Evolutionary conservation across 2,797 vertebrate genomes (phyloP).

Genomic region (Eupleurogrammus muticus): DNA sequence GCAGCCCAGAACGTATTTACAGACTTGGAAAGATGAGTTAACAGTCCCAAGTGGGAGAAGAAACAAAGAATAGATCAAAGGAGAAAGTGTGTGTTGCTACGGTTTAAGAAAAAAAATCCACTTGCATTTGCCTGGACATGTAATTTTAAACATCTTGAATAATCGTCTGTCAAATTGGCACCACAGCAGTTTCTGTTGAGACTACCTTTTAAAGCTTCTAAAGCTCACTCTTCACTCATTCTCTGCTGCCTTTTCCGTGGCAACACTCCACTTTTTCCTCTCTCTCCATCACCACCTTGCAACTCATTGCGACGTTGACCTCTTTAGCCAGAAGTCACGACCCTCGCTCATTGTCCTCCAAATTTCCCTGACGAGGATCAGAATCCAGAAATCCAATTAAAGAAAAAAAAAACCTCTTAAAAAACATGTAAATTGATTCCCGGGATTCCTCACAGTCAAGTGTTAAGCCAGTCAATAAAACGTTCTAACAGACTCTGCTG

Average conservation of each 20-base stretch:
- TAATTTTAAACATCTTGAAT: constrained; percentile 43
- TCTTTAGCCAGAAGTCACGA: constrained; percentile 68
- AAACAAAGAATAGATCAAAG: constrained; percentile 55
- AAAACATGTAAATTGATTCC: constrained; percentile 55
- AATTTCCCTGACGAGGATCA: constrained; percentile 56
- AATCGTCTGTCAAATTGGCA: constrained; percentile 48
- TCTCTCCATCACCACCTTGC: constrained; percentile 67
- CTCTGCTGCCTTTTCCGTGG: constrained; percentile 56
- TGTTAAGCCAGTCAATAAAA: constrained; percentile 70
- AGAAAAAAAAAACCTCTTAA: constrained; percentile 40
- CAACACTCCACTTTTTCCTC: constrained; percentile 65
- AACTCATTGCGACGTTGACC: constrained; percentile 80
- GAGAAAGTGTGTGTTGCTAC: constrained; percentile 8
- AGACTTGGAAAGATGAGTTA: constrained; percentile 37
- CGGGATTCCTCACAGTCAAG: constrained; percentile 59
- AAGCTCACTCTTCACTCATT: constrained; percentile 55
- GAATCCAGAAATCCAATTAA: constrained; percentile 47
- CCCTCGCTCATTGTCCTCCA: constrained; percentile 55
- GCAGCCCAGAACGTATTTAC: constrained; percentile 44
- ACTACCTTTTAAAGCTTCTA: constrained; percentile 38
- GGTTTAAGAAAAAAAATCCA: constrained; percentile 34
- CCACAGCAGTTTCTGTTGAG: constrained; percentile 32
- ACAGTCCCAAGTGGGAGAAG: constrained; percentile 33
- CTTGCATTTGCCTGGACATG: constrained; percentile 45
- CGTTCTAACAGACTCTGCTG: constrained; percentile 65